Conservation (phyloP, 2,113 vertebrate species). For the Muntiacus muntjak region DNA sequence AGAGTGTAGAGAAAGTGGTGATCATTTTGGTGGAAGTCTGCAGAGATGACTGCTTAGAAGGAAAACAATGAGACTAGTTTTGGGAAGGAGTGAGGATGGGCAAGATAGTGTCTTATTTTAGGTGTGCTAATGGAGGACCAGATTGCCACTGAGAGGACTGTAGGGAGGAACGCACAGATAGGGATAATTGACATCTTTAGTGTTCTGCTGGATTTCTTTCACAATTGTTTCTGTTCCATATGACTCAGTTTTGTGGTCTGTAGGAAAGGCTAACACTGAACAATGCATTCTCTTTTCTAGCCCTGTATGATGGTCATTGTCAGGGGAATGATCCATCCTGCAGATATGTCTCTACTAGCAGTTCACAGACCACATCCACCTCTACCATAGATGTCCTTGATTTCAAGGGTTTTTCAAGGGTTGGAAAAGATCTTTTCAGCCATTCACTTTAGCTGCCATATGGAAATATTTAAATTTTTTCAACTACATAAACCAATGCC, state of each 20-base stretch:
- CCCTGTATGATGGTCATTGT: neutral
- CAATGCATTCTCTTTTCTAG: neutral
- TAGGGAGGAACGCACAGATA: neutral
- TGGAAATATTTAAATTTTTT: neutral
- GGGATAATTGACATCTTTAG: too few species aligned
- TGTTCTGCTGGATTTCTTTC: neutral
- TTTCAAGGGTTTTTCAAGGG: neutral
- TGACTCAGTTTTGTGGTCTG: neutral
- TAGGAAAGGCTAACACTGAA: neutral
- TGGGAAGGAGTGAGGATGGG: neutral
- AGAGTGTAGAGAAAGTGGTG: neutral
- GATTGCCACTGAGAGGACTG: neutral
- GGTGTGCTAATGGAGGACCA: neutral
- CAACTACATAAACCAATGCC: neutral
- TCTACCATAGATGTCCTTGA: neutral
- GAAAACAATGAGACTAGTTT: neutral
- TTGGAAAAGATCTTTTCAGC: neutral
- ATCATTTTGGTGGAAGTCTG: neutral
- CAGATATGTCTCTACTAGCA: neutral
- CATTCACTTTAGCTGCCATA: neutral
- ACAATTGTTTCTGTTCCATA: neutral
- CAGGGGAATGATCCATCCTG: neutral
- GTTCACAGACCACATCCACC: neutral
- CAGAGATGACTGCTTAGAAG: neutral
- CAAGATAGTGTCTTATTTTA: neutral